Conservation (phyloP, 2,113 vertebrate genomes). For the Cheilinus undulatus region DNA sequence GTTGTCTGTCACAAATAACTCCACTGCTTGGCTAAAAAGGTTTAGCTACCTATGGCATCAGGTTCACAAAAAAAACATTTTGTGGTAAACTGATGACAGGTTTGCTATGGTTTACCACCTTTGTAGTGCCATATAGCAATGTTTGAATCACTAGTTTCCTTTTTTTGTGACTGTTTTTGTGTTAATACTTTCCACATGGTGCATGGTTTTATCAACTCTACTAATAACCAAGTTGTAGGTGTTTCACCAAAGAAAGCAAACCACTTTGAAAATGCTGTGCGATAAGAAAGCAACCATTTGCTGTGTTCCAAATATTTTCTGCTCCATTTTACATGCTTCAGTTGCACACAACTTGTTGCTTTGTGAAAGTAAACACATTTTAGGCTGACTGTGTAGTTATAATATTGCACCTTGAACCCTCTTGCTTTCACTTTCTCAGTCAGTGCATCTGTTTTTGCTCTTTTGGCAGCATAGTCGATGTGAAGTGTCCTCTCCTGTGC, state of each 20-base stretch:
- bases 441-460: background rate
- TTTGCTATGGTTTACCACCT: background rate
- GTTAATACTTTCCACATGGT: too few relatives aligned
- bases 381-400: background rate
- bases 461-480: too few relatives aligned
- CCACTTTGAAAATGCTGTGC: background rate
- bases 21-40: too few relatives aligned
- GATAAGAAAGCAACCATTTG: background rate
- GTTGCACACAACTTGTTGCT: background rate
- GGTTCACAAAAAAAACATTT: too few relatives aligned
- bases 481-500: too few relatives aligned
- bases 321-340: background rate
- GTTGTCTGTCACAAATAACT: too few relatives aligned
- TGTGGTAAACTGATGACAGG: too few relatives aligned
- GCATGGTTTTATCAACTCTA: background rate
- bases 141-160: background rate
- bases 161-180: background rate
- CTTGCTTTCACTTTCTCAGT: background rate
- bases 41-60: too few relatives aligned
- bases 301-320: background rate
- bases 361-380: background rate
- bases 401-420: background rate
- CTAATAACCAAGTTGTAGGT: background rate
- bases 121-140: background rate
- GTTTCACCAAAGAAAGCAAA: background rate